Evolutionary conservation across 2,888 invertebrate genomes (phyloP), one percentile per base, ranked within the genome.

Genomic region (Megaustenia siamemsis): DNA sequence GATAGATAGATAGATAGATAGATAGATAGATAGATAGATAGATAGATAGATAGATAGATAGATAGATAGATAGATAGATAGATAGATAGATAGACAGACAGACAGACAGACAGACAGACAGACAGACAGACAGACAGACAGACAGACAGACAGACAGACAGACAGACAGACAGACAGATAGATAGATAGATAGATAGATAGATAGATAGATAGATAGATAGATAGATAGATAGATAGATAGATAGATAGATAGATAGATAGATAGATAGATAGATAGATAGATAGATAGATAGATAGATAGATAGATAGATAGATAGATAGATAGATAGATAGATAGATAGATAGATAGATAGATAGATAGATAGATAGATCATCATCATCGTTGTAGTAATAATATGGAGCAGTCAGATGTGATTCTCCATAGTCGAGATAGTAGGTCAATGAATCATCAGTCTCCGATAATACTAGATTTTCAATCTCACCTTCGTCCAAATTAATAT

Each of bases 151-250:
- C 53, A 49, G 49, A 28, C n/a, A 24, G 32, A 76, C 28, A 76
- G 49, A 76, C 8, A 76, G 35, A 76, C 1, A 45, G 49, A 76
- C 10, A 73, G 38, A 73, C 35, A 73, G 40, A 8, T 21, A 75
- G 49, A 45, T 32, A 76, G 53, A 45, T 3, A 35, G 35, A 28
- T 28, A n/a, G 53, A 28, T 28, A 28, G 45, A 49, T 53, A 28
- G 28, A 45, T 28, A 32, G 45, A 45, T 28, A 32, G 28, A 6
- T 28, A 28, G 28, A 32, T 24, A n/a, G 28, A 32, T 15, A 45
- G 43, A 75, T 32, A 53, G 56, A 49, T 21, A 35, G 38, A 56
- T 21, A 21, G 38, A 35, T 21, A 53, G 53, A 45, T n/a, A 35
- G 56, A 53, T 28, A 18, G 38, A 56, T 28, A 28, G 56, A 53